Evolutionary conservation across 2,888 invertebrate genomes (phyloP).

Genomic region (Cyclophora albipunctata): DNA sequence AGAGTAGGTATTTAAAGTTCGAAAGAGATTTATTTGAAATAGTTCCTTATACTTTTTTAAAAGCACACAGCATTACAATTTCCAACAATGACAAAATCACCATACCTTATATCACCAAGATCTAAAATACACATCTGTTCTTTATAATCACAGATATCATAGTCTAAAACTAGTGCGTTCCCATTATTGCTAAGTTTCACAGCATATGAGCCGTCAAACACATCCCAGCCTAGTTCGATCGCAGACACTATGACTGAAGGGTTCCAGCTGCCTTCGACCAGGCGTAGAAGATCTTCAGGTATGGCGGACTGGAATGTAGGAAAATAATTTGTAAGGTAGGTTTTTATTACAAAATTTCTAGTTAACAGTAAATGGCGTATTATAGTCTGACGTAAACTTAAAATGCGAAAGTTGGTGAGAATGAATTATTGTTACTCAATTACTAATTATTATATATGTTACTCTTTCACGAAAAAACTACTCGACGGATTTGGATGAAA

Average conservation of each 20-base stretch:
- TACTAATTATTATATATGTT: no score
- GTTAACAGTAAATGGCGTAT: no score
- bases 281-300: conserved; percentile 80
- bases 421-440: no score
- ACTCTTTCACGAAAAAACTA: no score
- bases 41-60: no score
- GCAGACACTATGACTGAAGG: conserved; percentile 83
- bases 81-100: background rate
- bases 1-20: no score
- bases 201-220: conserved; percentile 92
- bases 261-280: conserved; percentile 87
- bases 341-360: no score
- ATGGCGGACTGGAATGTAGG: conserved; percentile 70
- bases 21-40: no score
- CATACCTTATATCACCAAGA: conserved; percentile 71
- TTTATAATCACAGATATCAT: conserved; percentile 39
- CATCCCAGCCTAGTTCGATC: conserved; percentile 85
- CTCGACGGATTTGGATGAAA: no score
- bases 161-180: conserved; percentile 80
- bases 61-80: no score
- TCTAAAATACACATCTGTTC: conserved; percentile 72
- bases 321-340: background rate
- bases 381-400: no score
- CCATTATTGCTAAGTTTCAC: conserved; percentile 80
- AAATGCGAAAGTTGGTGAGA: no score